phyloP scores from a whole-genome alignment of 1,140 invertebrate species.

The Gonatopus flavifemur region DNA sequence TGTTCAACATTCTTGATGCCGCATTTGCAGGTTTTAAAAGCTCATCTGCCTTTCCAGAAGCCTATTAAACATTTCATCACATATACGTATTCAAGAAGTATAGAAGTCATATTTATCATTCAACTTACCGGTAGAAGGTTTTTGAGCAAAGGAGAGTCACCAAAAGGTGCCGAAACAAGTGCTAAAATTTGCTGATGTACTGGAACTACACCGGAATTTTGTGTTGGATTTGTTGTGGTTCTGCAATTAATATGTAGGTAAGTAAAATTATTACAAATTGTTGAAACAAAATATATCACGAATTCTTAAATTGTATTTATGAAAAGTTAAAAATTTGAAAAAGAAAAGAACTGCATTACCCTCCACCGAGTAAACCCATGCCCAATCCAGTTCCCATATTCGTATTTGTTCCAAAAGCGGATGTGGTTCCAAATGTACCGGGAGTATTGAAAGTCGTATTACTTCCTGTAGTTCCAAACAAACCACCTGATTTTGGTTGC shows the following conservation, averaged over 20 bases:
- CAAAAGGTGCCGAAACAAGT: conserved; percentile 73
- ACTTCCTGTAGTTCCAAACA: conserved; percentile 60
- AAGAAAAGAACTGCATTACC: conserved; percentile 25
- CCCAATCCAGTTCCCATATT: conserved; percentile 41
- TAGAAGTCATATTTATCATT: conserved; percentile 6
- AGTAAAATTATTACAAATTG: background rate
- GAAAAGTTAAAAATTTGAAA: background rate
- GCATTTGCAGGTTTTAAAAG: conserved; percentile 75
- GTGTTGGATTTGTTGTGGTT: conserved; percentile 36
- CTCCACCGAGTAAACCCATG: conserved; percentile 39
- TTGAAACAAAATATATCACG: background rate
- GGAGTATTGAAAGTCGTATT: conserved; percentile 39
- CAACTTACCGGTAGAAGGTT: conserved; percentile 67
- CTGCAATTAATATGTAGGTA: conserved; percentile 22
- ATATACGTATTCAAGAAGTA: conserved; percentile 6
- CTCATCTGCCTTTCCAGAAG: conserved; percentile 67
- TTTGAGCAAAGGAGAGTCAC: conserved; percentile 76
- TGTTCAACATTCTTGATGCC: conserved; percentile 61
- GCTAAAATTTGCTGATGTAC: conserved; percentile 71
- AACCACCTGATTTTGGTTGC: conserved; percentile 58
- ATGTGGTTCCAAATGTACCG: conserved; percentile 46
- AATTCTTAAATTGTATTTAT: background rate
- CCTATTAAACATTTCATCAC: conserved; percentile 47
- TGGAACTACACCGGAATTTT: conserved; percentile 49
- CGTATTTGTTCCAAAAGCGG: conserved; percentile 50